Percentiles rank a stretch among this genome's conserved stretches.
Evolutionary conservation across 1,140 invertebrate species (phyloP).

Genomic region (Diprion similis): DNA sequence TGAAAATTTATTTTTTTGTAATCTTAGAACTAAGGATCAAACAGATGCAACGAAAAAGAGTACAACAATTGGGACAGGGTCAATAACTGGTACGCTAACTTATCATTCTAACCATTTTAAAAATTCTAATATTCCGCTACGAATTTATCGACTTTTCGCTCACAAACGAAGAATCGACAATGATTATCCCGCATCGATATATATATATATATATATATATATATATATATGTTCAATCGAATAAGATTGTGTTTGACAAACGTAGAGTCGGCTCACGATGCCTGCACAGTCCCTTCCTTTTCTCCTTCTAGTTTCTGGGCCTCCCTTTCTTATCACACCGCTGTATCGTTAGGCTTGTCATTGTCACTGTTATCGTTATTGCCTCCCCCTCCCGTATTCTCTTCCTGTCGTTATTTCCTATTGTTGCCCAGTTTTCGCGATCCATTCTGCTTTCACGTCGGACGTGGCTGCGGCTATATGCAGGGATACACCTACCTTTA

Average conservation of each 20-base stretch:
- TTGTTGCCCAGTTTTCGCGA: not conserved
- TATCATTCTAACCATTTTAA: not conserved
- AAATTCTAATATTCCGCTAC: no score
- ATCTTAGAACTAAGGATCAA: no score
- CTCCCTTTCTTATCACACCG: not conserved
- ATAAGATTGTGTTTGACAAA: not conserved
- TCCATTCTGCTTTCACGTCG: no score
- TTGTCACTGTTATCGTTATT: slow-evolving; percentile 27
- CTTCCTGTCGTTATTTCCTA: slow-evolving; percentile 30
- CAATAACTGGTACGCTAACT: no score
- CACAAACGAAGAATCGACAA: not conserved
- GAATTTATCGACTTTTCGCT: no score
- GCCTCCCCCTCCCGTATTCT: slow-evolving; percentile 12
- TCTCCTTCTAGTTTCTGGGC: not conserved
- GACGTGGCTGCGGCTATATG: no score
- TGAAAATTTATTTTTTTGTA: no score
- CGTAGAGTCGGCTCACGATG: not conserved
- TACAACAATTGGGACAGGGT: no score
- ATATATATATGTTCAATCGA: not conserved
- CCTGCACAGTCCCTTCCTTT: not conserved
- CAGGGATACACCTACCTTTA: no score
- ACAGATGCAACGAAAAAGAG: no score
- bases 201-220: not conserved
- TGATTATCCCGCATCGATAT: not conserved
- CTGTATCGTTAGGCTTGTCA: slow-evolving; percentile 15